These are phyloP conservation scores for Zaprionus obscuricornis DNA, from an alignment of 2,888 invertebrate species.

Conservation along the genomic window DNA sequence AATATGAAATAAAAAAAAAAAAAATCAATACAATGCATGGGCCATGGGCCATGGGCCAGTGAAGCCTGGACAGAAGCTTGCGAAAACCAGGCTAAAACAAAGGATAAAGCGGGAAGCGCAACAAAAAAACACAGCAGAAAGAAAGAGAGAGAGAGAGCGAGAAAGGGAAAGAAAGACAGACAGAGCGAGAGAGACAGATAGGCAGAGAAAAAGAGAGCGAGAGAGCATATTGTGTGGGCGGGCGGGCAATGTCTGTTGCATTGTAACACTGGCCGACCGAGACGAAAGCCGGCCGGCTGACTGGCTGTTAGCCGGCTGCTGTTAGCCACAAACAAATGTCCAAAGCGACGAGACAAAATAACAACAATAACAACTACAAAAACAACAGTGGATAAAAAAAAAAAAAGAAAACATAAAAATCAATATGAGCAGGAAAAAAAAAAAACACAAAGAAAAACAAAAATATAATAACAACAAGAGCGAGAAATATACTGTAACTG, in stretches of 20 bases:
- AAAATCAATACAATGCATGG: conserved; percentile 75
- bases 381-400: no score
- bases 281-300: conserved; percentile 23
- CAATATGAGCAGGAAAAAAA: conserved; percentile 51
- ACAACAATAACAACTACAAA: no score
- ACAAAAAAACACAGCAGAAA: no score
- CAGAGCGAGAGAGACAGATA: not conserved
- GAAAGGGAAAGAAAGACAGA: no score
- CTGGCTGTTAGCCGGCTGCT: conserved; percentile 3
- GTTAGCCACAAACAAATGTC: conserved; percentile 63
- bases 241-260: conserved; percentile 66
- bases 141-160: no score
- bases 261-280: conserved; percentile 77
- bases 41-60: conserved; percentile 42
- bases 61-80: conserved; percentile 27
- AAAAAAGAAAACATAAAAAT: conserved; percentile 51
- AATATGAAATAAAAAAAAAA: no score
- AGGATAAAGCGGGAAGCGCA: conserved; percentile 21
- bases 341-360: conserved; percentile 54
- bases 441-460: conserved; percentile 43
- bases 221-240: no score
- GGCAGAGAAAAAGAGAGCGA: no score
- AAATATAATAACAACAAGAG: conserved; percentile 8
- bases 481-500: conserved; percentile 46
- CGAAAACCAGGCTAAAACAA: conserved; percentile 46